A percentile compares a stretch with the other conserved stretches of the same genome.
Evolutionary conservation across 2,113 vertebrate genomes (phyloP).

Genomic region (Anoplopoma fimbria): DNA sequence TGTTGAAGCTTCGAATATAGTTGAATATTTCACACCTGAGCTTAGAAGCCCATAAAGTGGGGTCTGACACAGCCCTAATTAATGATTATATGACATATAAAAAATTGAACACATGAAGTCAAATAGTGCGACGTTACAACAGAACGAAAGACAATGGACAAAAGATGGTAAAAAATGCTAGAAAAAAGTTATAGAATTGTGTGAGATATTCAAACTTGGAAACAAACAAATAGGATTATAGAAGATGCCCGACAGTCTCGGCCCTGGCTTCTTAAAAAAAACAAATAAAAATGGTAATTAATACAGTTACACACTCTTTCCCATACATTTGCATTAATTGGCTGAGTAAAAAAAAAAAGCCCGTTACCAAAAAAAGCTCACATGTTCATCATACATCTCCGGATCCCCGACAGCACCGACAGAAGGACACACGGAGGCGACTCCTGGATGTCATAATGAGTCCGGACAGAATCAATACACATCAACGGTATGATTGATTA

Average conservation of each 20-base stretch:
- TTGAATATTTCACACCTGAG: no score
- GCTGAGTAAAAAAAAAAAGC: neutral
- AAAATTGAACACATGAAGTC: no score
- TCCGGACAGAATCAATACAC: slow-evolving; percentile 68
- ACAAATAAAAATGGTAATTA: neutral
- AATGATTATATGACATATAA: no score
- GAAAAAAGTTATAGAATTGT: no score
- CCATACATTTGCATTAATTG: neutral
- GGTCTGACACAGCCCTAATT: no score
- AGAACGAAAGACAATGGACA: no score
- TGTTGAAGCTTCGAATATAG: no score
- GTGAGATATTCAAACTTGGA: neutral
- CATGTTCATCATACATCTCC: neutral
- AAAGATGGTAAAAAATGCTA: no score
- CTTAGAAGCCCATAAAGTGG: no score
- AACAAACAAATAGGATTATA: neutral
- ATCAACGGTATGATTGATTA: slow-evolving; percentile 71
- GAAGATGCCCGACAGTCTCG: neutral
- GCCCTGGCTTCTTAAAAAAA: neutral
- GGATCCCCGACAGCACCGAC: slow-evolving; percentile 1
- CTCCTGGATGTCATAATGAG: slow-evolving; percentile 50
- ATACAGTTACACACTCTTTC: neutral
- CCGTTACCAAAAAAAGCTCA: neutral
- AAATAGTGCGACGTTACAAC: no score
- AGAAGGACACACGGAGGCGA: neutral